Evolutionary conservation across 2,888 invertebrate species (phyloP).

Genomic region (Blastobasis lacticolella): DNA sequence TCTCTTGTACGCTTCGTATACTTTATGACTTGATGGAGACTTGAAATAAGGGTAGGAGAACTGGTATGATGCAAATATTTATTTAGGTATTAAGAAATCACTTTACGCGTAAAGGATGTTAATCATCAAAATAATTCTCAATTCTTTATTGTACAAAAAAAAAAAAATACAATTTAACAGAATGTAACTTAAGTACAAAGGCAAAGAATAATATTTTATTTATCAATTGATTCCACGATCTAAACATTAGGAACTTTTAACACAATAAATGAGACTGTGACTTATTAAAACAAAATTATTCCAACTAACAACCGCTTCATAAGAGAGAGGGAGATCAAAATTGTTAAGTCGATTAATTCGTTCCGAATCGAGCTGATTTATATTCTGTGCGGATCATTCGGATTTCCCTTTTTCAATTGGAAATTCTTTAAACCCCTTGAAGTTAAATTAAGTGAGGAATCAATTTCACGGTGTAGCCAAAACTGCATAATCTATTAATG

Average conservation of each 20-base stretch:
- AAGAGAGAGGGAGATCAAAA: constrained; percentile 12
- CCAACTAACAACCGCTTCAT: too few species aligned
- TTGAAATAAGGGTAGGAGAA: too few species aligned
- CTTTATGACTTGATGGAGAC: too few species aligned
- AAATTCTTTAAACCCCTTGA: constrained; percentile 32
- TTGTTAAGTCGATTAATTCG: constrained; percentile 25
- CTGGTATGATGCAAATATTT: too few species aligned
- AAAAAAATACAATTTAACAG: too few species aligned
- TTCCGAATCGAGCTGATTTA: constrained; percentile 37
- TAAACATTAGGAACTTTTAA: background rate
- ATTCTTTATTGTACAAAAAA: too few species aligned
- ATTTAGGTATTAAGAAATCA: too few species aligned
- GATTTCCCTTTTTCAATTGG: constrained; percentile 43
- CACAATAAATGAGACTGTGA: background rate
- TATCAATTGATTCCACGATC: background rate
- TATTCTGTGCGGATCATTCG: constrained; percentile 43
- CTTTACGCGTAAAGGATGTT: background rate
- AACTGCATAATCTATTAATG: too few species aligned
- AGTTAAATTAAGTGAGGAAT: constrained; percentile 28
- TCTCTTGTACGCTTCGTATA: too few species aligned
- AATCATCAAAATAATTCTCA: too few species aligned
- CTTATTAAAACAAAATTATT: background rate
- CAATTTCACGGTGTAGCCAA: constrained; percentile 6
- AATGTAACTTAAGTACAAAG: too few species aligned
- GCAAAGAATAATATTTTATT: too few species aligned